Conservation (phyloP, 1,140 invertebrate genomes). For the Orussus abietinus region DNA sequence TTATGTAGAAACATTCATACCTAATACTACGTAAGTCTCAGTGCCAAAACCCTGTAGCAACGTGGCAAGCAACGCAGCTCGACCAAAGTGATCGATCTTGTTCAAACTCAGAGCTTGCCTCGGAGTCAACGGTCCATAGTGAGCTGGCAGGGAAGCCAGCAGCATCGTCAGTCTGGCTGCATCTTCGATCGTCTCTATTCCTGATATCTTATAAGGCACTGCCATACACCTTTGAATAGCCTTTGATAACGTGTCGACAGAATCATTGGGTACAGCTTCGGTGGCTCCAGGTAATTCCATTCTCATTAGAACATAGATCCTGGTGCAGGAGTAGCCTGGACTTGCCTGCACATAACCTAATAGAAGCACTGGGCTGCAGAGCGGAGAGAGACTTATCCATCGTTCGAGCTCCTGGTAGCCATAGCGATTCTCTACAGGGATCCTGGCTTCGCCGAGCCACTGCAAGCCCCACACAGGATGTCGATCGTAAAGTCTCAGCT, state of each 20-base stretch:
- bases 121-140: slow-evolving; percentile 44
- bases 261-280: slow-evolving; percentile 28
- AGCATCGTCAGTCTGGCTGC: slow-evolving; percentile 40
- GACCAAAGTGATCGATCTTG: slow-evolving; percentile 47
- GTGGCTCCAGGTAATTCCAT: slow-evolving; percentile 34
- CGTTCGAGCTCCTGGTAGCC: slow-evolving; percentile 46
- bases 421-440: slow-evolving; percentile 40
- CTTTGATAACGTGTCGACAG: slow-evolving; percentile 36
- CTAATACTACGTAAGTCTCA: slow-evolving; percentile 41
- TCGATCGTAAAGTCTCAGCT: slow-evolving; percentile 44
- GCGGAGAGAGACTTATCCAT: slow-evolving; percentile 43
- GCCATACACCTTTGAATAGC: slow-evolving; percentile 43
- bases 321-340: slow-evolving; percentile 40
- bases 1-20: slow-evolving; percentile 22
- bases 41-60: slow-evolving; percentile 39
- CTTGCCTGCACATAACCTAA: slow-evolving; percentile 49
- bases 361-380: slow-evolving; percentile 39
- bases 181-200: slow-evolving; percentile 36
- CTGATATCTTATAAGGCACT: slow-evolving; percentile 40
- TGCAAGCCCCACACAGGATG: slow-evolving; percentile 50
- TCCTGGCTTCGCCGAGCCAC: slow-evolving; percentile 44
- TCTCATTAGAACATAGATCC: slow-evolving; percentile 46
- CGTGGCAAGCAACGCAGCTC: slow-evolving; percentile 39
- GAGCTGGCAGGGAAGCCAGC: slow-evolving; percentile 31
- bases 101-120: slow-evolving; percentile 44